Evolutionary conservation across 2,888 invertebrate species (phyloP).

Genomic region (Agrochola lychnidis): DNA sequence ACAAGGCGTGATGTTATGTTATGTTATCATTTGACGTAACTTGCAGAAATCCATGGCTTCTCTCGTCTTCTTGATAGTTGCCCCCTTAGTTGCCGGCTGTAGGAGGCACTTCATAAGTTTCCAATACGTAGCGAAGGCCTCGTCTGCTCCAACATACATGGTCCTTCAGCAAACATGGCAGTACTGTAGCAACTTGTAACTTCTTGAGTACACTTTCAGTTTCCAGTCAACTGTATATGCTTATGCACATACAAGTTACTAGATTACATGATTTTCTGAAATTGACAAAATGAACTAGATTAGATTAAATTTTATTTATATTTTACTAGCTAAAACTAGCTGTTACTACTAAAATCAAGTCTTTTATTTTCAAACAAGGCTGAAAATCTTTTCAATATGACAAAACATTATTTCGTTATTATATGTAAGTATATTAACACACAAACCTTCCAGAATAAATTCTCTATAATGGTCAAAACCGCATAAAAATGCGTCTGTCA

Average conservation of each 20-base stretch:
- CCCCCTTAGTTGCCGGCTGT: neutral
- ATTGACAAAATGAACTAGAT: neutral
- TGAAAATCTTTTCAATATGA: neutral
- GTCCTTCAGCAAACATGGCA: constrained; percentile 2
- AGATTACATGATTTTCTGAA: neutral
- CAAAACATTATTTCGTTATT: too few species aligned
- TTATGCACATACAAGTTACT: too few species aligned
- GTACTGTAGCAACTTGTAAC: constrained; percentile 3
- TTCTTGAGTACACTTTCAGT: constrained; percentile 3
- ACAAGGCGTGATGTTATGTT: too few species aligned
- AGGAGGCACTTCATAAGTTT: neutral
- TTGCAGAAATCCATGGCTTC: neutral
- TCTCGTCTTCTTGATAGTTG: neutral
- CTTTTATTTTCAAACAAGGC: neutral
- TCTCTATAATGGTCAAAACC: neutral
- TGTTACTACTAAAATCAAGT: neutral
- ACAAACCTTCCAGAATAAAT: neutral
- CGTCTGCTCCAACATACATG: neutral
- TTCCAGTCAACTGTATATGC: constrained; percentile 1
- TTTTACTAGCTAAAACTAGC: neutral
- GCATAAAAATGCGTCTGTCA: neutral
- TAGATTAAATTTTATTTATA: neutral
- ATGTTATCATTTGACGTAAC: neutral
- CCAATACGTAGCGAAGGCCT: neutral
- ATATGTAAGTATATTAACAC: neutral